Evolutionary conservation across 2,797 vertebrate genomes (phyloP), one percentile per base, ranked within the genome.

Genomic region (Pygocentrus nattereri): DNA sequence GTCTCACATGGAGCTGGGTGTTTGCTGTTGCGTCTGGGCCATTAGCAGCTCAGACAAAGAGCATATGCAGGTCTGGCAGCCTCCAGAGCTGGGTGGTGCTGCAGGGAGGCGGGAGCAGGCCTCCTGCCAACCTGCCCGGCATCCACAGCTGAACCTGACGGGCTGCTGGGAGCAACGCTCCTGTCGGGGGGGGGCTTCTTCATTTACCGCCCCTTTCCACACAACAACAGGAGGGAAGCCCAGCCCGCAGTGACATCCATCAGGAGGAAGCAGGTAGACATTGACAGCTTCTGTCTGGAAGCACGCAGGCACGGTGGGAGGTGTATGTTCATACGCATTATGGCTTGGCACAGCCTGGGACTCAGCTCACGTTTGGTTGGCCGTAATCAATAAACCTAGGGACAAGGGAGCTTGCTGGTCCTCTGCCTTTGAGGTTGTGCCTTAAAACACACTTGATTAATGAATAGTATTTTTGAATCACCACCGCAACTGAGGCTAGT

Each of bases 41-140:
- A 87, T 88, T 90, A 87, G 90, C 89, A 90, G 86, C 89, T 84
- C 88, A 87, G 90, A 93, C 89, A 89, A 90, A 91, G 90, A 93
- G 86, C 90, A 90, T 92, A 89, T 89, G 92, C 87, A 87, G 87
- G 76, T 85, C 90, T 90, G 91, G 89, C 91, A 91, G 85, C 84
- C 84, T 78, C 79, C 44, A 69, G 47, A 52, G 65, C 54, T 44
- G 31, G 34, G 67, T 69, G 80, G 74, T 61, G 76, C 71, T 64
- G 58, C 38, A 30, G 61, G 74, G 77, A 75, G 79, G 72, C 23
- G 50, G 71, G 79, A 68, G 82, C 88, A 84, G 83, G 85, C 88
- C 75, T 90, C 89, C 89, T 82, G 87, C 85, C 87, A 86, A 49
- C 85, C 84, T 79, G 81, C 83, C 88, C 89, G 88, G 87, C 82